phyloP scores from a whole-genome alignment of 2,113 vertebrate species.

The Hydrolagus affinis region DNA sequence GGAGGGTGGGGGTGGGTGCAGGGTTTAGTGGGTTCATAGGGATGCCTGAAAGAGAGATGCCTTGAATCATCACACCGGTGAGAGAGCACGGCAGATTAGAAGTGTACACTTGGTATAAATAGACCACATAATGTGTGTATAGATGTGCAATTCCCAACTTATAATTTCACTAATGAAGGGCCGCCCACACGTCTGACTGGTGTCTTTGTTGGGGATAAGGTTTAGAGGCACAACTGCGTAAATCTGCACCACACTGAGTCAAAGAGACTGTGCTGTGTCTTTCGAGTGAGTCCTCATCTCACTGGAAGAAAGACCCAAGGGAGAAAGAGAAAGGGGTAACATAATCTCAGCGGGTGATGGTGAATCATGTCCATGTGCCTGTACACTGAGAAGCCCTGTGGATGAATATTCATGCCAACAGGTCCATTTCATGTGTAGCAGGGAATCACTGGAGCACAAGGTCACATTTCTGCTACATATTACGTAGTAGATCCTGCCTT shows the following conservation, averaged over 20 bases:
- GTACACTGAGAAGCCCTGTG: neutral
- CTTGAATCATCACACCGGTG: too few species aligned
- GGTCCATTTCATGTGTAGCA: neutral
- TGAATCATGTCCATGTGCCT: neutral
- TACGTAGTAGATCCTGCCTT: neutral
- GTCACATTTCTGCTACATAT: neutral
- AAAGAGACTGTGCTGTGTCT: neutral
- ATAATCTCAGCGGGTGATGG: neutral
- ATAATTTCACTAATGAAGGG: neutral
- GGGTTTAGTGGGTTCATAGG: too few species aligned
- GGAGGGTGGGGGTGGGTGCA: too few species aligned
- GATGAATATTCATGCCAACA: neutral
- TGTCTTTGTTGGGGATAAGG: neutral
- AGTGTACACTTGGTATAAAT: too few species aligned
- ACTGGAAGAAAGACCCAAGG: neutral
- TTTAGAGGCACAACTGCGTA: neutral
- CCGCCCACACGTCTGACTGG: neutral
- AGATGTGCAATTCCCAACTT: neutral
- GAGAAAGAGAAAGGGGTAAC: neutral
- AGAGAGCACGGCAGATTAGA: too few species aligned
- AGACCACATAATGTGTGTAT: too few species aligned
- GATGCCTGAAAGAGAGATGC: too few species aligned
- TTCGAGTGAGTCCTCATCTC: neutral
- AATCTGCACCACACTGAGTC: neutral
- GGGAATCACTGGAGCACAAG: neutral